phyloP scores from a whole-genome alignment of 2,113 vertebrate species.

The Donacobius atricapilla region DNA sequence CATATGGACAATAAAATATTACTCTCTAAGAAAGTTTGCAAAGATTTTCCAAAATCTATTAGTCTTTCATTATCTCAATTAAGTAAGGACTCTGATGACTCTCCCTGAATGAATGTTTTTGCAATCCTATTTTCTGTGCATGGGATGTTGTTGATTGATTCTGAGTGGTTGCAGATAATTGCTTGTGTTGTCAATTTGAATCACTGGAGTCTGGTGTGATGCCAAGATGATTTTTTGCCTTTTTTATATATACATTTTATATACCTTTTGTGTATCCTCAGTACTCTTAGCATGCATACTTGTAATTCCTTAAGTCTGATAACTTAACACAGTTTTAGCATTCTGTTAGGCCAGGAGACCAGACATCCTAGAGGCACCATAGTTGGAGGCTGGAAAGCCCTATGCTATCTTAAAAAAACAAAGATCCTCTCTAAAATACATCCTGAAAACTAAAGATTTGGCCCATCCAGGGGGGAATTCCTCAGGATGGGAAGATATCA shows the following conservation, averaged over 20 bases:
- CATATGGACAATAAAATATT: neutral
- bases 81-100: neutral
- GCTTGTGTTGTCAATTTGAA: neutral
- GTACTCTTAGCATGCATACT: neutral
- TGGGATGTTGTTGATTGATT: neutral
- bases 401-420: accelerated
- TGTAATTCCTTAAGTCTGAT: neutral
- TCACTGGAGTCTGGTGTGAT: neutral
- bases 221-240: neutral
- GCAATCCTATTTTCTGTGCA: neutral
- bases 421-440: neutral
- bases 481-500: neutral
- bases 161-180: neutral
- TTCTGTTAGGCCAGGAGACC: neutral
- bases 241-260: neutral
- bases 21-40: neutral
- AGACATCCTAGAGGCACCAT: neutral
- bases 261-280: neutral
- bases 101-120: neutral
- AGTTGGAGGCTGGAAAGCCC: accelerated
- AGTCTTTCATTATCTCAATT: neutral
- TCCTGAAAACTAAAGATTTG: neutral
- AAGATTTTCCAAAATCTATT: neutral
- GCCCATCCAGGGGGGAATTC: neutral
- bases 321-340: neutral